Conservation (phyloP, 2,797 vertebrate species). For the Alauda arvensis region DNA sequence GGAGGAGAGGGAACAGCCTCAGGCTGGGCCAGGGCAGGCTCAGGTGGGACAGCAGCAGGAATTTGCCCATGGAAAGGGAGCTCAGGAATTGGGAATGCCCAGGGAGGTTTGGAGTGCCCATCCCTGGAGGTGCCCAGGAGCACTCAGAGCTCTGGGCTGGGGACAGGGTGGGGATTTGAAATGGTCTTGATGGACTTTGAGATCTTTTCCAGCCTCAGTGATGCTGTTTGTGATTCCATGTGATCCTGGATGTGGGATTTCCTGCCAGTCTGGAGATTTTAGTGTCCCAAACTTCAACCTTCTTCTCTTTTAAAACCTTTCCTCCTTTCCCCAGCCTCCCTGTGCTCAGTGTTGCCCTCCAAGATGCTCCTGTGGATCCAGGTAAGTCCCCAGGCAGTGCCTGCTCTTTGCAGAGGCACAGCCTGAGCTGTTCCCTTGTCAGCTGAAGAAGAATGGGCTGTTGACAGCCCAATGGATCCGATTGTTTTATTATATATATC, state of each 20-base stretch:
- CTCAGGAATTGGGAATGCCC: not conserved
- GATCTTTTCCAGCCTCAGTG: not conserved
- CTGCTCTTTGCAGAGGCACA: slow-evolving; percentile 8
- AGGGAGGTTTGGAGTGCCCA: not conserved
- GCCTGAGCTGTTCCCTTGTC: not conserved
- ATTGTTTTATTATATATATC: slow-evolving; percentile 52
- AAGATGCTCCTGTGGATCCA: not conserved
- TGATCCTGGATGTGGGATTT: not conserved
- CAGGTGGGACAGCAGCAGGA: not conserved
- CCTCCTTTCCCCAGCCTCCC: not conserved
- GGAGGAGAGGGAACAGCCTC: not conserved
- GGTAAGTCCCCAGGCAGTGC: not conserved
- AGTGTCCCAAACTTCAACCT: not conserved
- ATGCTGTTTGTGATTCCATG: not conserved
- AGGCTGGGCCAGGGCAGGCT: not conserved
- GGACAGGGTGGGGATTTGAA: not conserved
- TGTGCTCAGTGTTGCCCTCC: not conserved
- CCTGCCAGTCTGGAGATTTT: not conserved
- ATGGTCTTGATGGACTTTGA: not conserved
- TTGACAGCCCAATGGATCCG: slow-evolving; percentile 21
- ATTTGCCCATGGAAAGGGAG: not conserved
- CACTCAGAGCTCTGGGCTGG: not conserved
- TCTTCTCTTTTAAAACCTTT: not conserved
- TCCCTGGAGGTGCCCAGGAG: not conserved
- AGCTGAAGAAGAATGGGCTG: slow-evolving; percentile 22